Evolutionary conservation across 1,140 invertebrate genomes (phyloP).

Genomic region (Danaus plexippus): DNA sequence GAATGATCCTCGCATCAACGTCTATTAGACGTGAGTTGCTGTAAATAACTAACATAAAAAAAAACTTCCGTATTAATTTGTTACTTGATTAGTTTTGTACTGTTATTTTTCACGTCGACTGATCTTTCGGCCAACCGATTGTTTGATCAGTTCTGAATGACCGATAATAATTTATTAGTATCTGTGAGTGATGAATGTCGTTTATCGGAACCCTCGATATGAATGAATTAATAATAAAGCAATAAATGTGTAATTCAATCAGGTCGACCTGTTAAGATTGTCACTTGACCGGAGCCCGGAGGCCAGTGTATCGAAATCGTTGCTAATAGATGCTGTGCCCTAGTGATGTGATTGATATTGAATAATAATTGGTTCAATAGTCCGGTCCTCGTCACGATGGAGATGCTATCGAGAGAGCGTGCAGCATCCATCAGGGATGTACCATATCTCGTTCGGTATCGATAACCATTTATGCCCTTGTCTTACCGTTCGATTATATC

Average conservation of each 20-base stretch:
- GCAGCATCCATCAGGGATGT: slow-evolving; percentile 61
- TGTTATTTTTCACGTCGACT: too few relatives aligned
- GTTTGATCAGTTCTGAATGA: too few relatives aligned
- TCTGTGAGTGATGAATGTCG: too few relatives aligned
- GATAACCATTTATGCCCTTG: slow-evolving; percentile 58
- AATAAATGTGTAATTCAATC: slow-evolving; percentile 53
- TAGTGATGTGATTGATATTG: slow-evolving; percentile 45
- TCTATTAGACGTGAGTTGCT: slow-evolving; percentile 56
- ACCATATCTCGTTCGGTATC: slow-evolving; percentile 49
- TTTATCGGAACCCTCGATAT: too few relatives aligned
- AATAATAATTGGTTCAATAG: slow-evolving; percentile 66
- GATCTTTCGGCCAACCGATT: too few relatives aligned
- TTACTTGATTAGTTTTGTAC: too few relatives aligned
- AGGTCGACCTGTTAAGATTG: slow-evolving; percentile 39
- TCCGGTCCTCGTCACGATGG: slow-evolving; percentile 47
- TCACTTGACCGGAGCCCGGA: slow-evolving; percentile 50
- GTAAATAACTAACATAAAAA: slow-evolving; percentile 15
- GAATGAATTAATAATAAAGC: slow-evolving; percentile 8
- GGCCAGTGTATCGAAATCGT: slow-evolving; percentile 18
- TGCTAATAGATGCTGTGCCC: not conserved
- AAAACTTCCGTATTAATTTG: too few relatives aligned
- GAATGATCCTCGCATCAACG: slow-evolving; percentile 52
- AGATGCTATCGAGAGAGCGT: slow-evolving; percentile 57
- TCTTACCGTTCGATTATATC: slow-evolving; percentile 62
- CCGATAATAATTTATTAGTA: too few relatives aligned